A percentile compares a stretch with the other conserved stretches of the same genome.
Evolutionary conservation across 1,140 invertebrate genomes (phyloP).

Genomic region (Aphis gossypii): DNA sequence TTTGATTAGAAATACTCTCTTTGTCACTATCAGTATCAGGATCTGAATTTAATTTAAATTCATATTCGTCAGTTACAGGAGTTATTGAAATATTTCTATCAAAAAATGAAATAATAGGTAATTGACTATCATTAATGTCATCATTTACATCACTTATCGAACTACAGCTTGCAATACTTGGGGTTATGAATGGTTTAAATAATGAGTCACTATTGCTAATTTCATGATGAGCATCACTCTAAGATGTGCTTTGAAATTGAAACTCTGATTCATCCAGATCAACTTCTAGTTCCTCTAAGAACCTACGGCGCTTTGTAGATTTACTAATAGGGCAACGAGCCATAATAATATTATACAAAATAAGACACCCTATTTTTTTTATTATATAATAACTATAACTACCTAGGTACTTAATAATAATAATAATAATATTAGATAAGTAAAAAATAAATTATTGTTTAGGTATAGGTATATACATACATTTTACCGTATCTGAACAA

Average conservation of each 20-base stretch:
- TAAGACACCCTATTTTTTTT: too few relatives aligned
- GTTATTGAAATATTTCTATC: not conserved
- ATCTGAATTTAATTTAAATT: not conserved
- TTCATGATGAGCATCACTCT: not conserved
- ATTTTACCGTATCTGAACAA: too few relatives aligned
- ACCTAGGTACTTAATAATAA: too few relatives aligned
- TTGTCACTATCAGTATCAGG: not conserved
- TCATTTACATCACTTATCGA: not conserved
- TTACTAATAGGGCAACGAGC: not conserved
- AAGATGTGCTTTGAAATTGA: not conserved
- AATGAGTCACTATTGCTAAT: not conserved
- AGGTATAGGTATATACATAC: too few relatives aligned
- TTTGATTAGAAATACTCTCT: not conserved
- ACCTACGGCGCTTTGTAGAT: not conserved
- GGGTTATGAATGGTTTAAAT: not conserved
- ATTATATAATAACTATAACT: too few relatives aligned
- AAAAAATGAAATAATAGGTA: constrained; percentile 17
- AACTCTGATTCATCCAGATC: not conserved
- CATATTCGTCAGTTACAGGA: not conserved
- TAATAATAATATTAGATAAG: too few relatives aligned
- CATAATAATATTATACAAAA: not conserved
- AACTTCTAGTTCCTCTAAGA: not conserved
- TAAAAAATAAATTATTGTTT: not conserved
- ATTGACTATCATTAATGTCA: not conserved
- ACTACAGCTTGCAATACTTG: not conserved